Base-by-base conservation (phyloP, 2,888 invertebrate species). In the Pinctada fucata region DNA sequence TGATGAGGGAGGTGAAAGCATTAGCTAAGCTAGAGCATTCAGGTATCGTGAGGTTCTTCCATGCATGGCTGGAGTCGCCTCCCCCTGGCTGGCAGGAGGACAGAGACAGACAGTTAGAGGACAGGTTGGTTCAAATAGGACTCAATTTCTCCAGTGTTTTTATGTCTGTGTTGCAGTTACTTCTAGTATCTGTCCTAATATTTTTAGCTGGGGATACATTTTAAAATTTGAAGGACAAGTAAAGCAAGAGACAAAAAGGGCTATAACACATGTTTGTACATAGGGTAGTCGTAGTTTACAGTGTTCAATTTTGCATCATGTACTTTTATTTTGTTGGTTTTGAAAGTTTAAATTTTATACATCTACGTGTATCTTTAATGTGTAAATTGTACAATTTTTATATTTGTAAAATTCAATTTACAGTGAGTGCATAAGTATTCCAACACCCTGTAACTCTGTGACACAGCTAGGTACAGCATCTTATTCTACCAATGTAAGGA, bases 41-140 rank as follows among this genome's bases (percentile, higher is more conserved):
- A 68, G 96, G 98, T 91, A 99, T 99, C 86, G 99, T 99, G 74
- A 94, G 99, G 1, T 99, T 98, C 93, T 97, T 96, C 93, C 96
- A 97, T 94, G 96, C 98, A 0, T 99, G 99, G 99, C 94, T 97
- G 0, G 99, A 99, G 93, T 95, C 95, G 79, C 98, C 99, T 6
- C 98, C 99, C 2, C 93, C 94, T 6, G 95, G 95, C 5, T 98
- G 98, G 97, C 96, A 97, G 92, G 95, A 96, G 88, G 94, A 95
- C 50, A 95, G 95, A 74, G 98, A 98, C 93, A 94, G 94, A 75
- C 81, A 84, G 8, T 69, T 87, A 58, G 85, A 83, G n/a, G 82
- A 85, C 69, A 86, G 84, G 87, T 86, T 31, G 31, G 31, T 31
- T 31, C 31, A 31, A 1, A 31, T 31, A 31, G 31, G 31, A 31